phyloP scores from a whole-genome alignment of 35 echinoderm and acorn worm genomes.

The Lytechinus variegatus region DNA sequence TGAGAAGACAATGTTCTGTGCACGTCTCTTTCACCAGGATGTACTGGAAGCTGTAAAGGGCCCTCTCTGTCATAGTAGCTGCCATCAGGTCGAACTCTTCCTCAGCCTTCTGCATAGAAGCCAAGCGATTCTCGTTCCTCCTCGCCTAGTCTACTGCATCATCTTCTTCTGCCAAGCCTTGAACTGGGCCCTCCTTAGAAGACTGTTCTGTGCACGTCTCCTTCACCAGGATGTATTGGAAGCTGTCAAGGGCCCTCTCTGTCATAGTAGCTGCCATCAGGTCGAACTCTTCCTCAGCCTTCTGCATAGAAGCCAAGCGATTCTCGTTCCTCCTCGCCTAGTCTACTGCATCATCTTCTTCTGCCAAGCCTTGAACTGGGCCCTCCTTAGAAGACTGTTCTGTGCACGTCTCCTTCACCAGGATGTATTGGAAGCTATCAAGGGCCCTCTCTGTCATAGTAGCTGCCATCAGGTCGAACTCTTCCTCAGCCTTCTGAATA shows the following conservation, averaged over 20 bases:
- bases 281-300: background rate
- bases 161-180: background rate
- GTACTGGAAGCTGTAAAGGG: too few species aligned
- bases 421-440: background rate
- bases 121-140: too few species aligned
- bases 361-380: background rate
- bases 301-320: background rate
- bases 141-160: background rate
- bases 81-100: background rate
- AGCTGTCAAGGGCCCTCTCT: background rate
- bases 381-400: background rate
- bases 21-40: too few species aligned
- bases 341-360: background rate
- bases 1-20: too few species aligned
- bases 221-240: background rate
- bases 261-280: background rate
- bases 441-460: background rate
- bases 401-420: background rate
- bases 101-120: background rate
- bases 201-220: background rate
- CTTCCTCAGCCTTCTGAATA: background rate
- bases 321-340: too few species aligned
- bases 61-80: background rate
- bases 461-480: background rate
- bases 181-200: background rate